These are phyloP conservation scores for Hippopotamyrus pictus DNA, from an alignment of 2,797 vertebrate genomes.

Conservation along the genomic window DNA sequence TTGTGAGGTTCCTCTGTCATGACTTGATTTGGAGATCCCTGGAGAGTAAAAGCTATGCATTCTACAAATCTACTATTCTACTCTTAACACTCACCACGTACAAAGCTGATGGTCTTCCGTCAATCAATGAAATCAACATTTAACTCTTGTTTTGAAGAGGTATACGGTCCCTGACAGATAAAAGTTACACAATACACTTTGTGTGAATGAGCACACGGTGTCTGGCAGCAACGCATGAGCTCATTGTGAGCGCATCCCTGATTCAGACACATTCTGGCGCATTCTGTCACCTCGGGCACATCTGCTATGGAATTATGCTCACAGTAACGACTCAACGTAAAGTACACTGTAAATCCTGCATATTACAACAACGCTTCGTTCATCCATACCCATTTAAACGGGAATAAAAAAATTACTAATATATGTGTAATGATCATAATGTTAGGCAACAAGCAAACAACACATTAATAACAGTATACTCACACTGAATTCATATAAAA, in stretches of 20 bases:
- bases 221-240: neutral
- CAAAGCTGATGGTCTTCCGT: neutral
- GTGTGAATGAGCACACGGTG: neutral
- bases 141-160: neutral
- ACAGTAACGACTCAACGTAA: neutral
- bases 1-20: neutral
- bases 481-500: neutral
- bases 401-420: neutral
- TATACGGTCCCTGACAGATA: neutral
- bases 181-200: neutral
- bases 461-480: neutral
- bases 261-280: constrained; percentile 13
- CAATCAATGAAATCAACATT: neutral
- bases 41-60: neutral
- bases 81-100: neutral
- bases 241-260: neutral
- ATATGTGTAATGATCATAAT: neutral
- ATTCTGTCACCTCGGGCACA: constrained; percentile 3
- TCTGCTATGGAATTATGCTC: constrained; percentile 1
- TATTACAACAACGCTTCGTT: constrained; percentile 7
- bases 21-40: neutral
- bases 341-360: neutral
- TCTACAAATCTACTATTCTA: neutral
- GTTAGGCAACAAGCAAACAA: neutral
- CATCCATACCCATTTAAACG: neutral